Percentiles rank a stretch among this genome's conserved stretches.
Evolutionary conservation across 2,797 vertebrate genomes (phyloP).

Genomic region (Orestias chungarensis): DNA sequence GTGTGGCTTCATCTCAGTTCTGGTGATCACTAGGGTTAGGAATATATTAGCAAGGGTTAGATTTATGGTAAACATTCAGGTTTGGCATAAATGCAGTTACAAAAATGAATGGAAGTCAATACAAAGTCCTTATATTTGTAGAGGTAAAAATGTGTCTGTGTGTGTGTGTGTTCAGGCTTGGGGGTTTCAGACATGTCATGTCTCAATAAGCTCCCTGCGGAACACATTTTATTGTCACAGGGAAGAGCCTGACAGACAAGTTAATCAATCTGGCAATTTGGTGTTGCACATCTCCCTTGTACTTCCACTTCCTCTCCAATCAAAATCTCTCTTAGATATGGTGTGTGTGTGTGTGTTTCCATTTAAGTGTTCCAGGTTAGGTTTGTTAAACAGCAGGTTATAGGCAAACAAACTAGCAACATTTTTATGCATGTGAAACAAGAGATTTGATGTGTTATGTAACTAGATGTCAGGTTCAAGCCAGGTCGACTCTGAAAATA

Average conservation of each 20-base stretch:
- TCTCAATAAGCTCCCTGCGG: slow-evolving; percentile 78
- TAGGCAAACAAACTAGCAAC: slow-evolving; percentile 15
- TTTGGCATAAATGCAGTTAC: no score
- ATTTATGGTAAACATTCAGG: no score
- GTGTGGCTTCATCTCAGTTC: no score
- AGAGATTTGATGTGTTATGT: not conserved
- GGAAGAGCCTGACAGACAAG: slow-evolving; percentile 76
- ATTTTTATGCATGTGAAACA: not conserved
- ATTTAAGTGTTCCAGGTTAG: slow-evolving; percentile 27
- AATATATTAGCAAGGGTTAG: no score
- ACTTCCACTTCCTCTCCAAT: slow-evolving; percentile 7
- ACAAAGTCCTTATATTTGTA: no score
- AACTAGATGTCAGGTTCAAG: not conserved
- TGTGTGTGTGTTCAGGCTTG: slow-evolving; percentile 26
- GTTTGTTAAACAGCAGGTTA: slow-evolving; percentile 61
- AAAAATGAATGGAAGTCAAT: no score
- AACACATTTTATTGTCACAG: slow-evolving; percentile 78
- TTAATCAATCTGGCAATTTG: slow-evolving; percentile 84
- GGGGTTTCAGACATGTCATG: slow-evolving; percentile 72
- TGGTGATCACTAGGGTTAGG: no score
- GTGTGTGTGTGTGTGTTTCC: not conserved
- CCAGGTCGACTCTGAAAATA: not conserved
- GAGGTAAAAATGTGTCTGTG: not conserved
- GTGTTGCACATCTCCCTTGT: slow-evolving; percentile 63
- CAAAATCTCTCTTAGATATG: not conserved